Base-by-base conservation (phyloP, 2,888 invertebrate genomes). In the Anthrax anthrax region DNA sequence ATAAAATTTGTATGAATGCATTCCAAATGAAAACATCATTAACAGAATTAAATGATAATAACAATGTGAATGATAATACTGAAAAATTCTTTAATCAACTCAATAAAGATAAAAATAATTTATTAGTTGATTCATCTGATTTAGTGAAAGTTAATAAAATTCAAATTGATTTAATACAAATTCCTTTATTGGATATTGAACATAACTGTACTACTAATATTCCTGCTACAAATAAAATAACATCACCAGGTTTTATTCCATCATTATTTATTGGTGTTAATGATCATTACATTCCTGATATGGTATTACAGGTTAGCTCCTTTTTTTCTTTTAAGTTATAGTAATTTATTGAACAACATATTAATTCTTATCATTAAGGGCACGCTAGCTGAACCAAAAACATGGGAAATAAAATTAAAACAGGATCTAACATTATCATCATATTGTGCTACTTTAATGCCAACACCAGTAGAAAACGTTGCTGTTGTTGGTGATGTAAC, bases 401-500 rank as follows among this genome's bases (percentile, higher is more conserved):
- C 65, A 44, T 82, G 81, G 80, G 80, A 81, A 62, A 60, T 64
- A 44, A 61, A 61, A 50, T 59, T 77, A 37, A 70, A 69, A 49
- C 70, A 69, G 52, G 76, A 77, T 60, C 60, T 77, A 40, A 61
- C 68, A 42, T 57, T 75, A 50, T 66, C 72, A 23, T 67, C 73
- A 32, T 70, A 70, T 53, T 70, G 72, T 43, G 65, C 67, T 34
- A 70, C 75, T 18, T 62, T 79, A 36, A 87, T 86, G 58, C 80
- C 81, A 56, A 74, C 81, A 36, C 76, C 84, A 0, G 72, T 79
- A 43, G 88, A 89, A 65, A 80, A 88, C 43, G 74, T 89, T 38
- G 89, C 87, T 52, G 81, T 92, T 51, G 72, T 91, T 32, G 91
- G 85, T 1, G 80, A 86, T 59, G 75, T 78, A 52, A 81, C 84